Base-by-base conservation (phyloP, 2,113 vertebrate species). In the Xenus cinereus region DNA sequence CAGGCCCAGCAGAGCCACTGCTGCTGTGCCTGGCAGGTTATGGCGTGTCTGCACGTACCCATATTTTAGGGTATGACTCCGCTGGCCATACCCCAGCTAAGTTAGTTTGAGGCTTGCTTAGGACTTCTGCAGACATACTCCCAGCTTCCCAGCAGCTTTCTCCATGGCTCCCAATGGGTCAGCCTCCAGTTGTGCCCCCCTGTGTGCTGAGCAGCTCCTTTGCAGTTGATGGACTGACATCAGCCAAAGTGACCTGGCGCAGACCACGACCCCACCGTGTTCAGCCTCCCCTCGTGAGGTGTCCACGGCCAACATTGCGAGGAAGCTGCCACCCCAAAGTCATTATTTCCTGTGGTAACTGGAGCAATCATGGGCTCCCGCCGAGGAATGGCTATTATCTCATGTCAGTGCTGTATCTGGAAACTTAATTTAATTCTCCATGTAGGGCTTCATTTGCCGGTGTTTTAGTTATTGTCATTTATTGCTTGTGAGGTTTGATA, bases 401-500 rank as follows among this genome's bases (percentile, higher is more conserved):
- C n/a, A 8, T 94, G 93, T 93, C 93, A 97, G 86, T 1, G 0
- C 86, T 94, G 95, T 94, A 95, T 95, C 95, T 90, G 90, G 91
- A 93, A 95, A 95, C 80, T 96, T 96, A 96, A 96, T 95, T 96
- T 96, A 95, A 94, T 97, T 97, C 96, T 93, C 77, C 72, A 67
- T 83, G 90, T 95, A 96, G 87, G 53, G 90, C 90, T 95, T 96
- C 87, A 90, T 97, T 97, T 96, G 90, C 95, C 1, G 14, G 88
- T 96, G 95, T 97, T 97, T 97, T 97, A 95, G 86, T 95, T 97
- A 93, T 96, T 97, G 93, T 94, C 95, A 93, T 94, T 97, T 96
- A 96, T 94, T 93, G 94, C 91, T 95, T 88, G 84, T 95, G 94
- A 95, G 82, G 73, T 88, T 97, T 97, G 97, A 96, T 95, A 93